Conservation (phyloP, 2,888 invertebrate genomes). For the Copidosoma aretas region DNA sequence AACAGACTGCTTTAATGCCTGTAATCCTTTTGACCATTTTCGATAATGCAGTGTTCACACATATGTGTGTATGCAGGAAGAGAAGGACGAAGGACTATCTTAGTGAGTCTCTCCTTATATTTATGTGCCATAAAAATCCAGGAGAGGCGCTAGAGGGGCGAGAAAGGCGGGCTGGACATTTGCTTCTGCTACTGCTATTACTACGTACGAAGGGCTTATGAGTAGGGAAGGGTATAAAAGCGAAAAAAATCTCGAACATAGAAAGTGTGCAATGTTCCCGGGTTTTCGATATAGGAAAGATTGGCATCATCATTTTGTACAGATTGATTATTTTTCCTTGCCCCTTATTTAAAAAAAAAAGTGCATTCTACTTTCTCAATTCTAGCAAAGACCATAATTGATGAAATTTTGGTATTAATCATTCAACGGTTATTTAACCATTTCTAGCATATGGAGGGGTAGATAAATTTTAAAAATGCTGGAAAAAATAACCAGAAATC, state of each 20-base stretch:
- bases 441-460: too few relatives aligned
- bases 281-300: too few relatives aligned
- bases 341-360: too few relatives aligned
- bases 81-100: constrained; percentile 44
- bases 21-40: constrained; percentile 48
- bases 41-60: constrained; percentile 55
- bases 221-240: neutral
- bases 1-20: constrained; percentile 36
- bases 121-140: constrained; percentile 62
- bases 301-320: too few relatives aligned
- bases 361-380: too few relatives aligned
- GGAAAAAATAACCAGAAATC: too few relatives aligned
- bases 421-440: too few relatives aligned
- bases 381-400: too few relatives aligned
- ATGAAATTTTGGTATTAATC: too few relatives aligned
- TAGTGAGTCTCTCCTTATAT: constrained; percentile 58
- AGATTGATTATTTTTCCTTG: too few relatives aligned
- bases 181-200: constrained; percentile 18
- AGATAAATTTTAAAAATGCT: too few relatives aligned
- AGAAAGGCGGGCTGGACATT: neutral
- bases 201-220: constrained; percentile 2
- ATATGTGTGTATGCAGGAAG: neutral
- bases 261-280: neutral
- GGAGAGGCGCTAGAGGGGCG: neutral
- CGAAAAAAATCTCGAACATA: neutral